Percentiles rank a stretch among this genome's conserved stretches.
Evolutionary conservation across 2,797 vertebrate species (phyloP).

Genomic region (Poliocrania exsul): DNA sequence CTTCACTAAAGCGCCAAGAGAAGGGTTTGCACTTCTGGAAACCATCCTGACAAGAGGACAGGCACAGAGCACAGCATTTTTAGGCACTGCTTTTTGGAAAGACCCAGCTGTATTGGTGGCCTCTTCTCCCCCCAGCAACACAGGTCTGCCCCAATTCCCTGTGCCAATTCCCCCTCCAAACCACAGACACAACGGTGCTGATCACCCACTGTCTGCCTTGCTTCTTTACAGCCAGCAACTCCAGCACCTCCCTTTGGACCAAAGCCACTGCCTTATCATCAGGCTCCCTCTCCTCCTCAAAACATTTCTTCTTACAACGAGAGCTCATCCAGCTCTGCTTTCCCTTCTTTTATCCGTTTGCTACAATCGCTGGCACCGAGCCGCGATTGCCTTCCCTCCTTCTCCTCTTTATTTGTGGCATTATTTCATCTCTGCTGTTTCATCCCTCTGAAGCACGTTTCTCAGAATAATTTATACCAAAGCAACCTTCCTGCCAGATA

Average conservation of each 20-base stretch:
- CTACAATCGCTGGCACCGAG: not conserved
- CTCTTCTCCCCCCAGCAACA: not conserved
- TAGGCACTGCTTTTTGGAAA: not conserved
- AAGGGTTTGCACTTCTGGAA: not conserved
- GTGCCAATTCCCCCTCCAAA: no score
- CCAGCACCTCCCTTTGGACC: not conserved
- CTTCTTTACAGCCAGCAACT: not conserved
- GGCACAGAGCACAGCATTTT: accelerated
- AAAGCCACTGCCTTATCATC: accelerated
- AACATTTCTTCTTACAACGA: not conserved
- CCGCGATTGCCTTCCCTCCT: not conserved
- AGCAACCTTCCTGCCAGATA: not conserved
- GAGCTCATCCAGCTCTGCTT: not conserved
- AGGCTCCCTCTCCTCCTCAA: not conserved
- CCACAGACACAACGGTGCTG: accelerated
- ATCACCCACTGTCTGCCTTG: accelerated
- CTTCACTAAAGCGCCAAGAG: not conserved
- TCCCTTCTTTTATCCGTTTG: not conserved
- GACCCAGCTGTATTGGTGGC: accelerated
- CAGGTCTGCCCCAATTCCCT: not conserved
- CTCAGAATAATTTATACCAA: not conserved
- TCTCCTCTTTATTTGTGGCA: not conserved
- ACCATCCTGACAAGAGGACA: not conserved
- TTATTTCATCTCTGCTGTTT: not conserved
- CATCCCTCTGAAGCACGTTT: not conserved